A percentile compares a stretch with the other conserved stretches of the same genome.
Conservation (phyloP, 2,888 invertebrate genomes). For the Drosophila cognata region DNA sequence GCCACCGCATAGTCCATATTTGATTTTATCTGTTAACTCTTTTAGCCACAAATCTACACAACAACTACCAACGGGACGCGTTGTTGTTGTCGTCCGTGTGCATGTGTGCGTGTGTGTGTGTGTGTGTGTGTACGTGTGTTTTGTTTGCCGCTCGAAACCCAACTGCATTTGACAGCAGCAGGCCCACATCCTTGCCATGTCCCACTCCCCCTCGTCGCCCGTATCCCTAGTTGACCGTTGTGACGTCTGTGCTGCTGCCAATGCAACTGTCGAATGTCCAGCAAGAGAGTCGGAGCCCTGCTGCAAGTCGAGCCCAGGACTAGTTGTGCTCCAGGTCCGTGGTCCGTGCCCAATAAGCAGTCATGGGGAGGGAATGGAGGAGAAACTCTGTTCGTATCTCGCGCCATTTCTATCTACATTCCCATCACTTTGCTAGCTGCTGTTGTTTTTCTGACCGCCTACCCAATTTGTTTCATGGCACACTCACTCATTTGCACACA, state of each 20-base stretch:
- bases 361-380: background rate
- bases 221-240: background rate
- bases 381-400: constrained; percentile 1
- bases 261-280: constrained; percentile 43
- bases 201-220: background rate
- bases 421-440: constrained; percentile 14
- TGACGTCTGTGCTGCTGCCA: constrained; percentile 31
- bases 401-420: background rate
- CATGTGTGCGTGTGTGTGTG: background rate
- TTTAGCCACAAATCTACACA: constrained; percentile 78
- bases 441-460: constrained; percentile 50
- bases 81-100: constrained; percentile 5
- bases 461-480: constrained; percentile 76
- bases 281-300: background rate
- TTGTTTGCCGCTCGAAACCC: constrained; percentile 50
- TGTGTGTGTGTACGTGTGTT: constrained; percentile 1
- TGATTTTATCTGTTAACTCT: constrained; percentile 79
- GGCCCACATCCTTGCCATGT: background rate
- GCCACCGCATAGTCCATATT: constrained; percentile 75
- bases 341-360: constrained; percentile 37
- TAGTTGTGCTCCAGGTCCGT: constrained; percentile 12
- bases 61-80: constrained; percentile 48
- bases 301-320: constrained; percentile 13
- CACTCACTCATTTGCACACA: constrained; percentile 32
- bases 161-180: constrained; percentile 57